Conservation (phyloP, 1,140 invertebrate genomes). For the Muscidifurax raptorellus region DNA sequence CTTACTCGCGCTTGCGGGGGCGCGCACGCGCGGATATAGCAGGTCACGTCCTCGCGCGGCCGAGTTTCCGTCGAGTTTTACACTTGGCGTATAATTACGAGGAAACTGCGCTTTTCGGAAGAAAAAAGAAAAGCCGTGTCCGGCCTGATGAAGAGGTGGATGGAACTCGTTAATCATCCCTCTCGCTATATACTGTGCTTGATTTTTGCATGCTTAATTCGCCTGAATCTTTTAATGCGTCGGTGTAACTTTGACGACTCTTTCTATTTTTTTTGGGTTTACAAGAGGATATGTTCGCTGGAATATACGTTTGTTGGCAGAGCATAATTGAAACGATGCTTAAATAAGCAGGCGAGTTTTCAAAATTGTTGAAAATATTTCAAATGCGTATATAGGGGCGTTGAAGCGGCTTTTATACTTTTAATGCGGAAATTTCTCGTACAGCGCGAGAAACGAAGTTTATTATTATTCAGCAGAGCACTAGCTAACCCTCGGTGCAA, state of each 20-base stretch:
- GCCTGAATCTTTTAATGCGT: too few relatives aligned
- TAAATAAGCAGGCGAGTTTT: too few relatives aligned
- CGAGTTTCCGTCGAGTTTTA: constrained; percentile 11
- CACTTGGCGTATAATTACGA: constrained; percentile 1
- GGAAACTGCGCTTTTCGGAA: neutral
- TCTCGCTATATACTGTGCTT: neutral
- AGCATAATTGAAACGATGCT: too few relatives aligned
- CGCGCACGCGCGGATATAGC: neutral
- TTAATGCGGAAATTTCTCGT: constrained; percentile 32
- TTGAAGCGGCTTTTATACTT: neutral
- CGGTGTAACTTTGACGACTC: too few relatives aligned
- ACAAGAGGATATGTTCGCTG: too few relatives aligned
- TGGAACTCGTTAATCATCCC: neutral
- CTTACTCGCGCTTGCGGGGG: neutral
- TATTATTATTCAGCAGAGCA: constrained; percentile 43
- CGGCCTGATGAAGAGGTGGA: neutral
- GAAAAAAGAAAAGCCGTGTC: neutral
- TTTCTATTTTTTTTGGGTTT: too few relatives aligned
- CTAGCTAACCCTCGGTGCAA: neutral
- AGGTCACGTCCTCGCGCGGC: constrained; percentile 1
- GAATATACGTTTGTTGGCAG: too few relatives aligned
- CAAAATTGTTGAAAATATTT: constrained; percentile 16
- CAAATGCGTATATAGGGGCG: neutral
- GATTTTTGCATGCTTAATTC: neutral
- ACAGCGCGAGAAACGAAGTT: constrained; percentile 25